A percentile compares a stretch with the other conserved stretches of the same genome.
These are phyloP conservation scores for Bufotes viridis DNA, from an alignment of 2,797 vertebrate species.

Conservation along the genomic window DNA sequence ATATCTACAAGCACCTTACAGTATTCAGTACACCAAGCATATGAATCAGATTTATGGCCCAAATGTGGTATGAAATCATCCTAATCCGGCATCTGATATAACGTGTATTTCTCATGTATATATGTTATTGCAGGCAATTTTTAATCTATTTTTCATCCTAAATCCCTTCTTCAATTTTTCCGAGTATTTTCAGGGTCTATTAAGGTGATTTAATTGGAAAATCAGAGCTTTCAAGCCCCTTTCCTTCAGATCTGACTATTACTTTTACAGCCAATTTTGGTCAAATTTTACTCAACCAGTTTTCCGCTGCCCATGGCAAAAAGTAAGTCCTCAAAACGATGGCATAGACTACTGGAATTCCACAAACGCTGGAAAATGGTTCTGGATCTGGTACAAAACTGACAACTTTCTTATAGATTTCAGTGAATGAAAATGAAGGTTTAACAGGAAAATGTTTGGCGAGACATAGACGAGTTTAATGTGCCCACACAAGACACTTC, in stretches of 20 bases:
- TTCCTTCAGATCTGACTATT: conserved; percentile 21
- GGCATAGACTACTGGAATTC: conserved; percentile 42
- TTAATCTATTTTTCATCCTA: not conserved
- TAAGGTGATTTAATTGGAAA: conserved; percentile 23
- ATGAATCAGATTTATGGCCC: too few relatives aligned
- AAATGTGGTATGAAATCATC: too few relatives aligned
- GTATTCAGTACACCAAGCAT: too few relatives aligned
- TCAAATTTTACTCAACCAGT: conserved; percentile 32
- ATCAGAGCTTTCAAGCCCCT: not conserved
- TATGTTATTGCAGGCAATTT: not conserved
- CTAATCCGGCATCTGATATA: too few relatives aligned
- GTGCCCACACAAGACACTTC: conserved; percentile 35
- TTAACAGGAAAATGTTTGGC: conserved; percentile 46
- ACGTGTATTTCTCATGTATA: too few relatives aligned
- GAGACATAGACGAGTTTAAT: conserved; percentile 42
- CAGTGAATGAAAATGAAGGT: conserved; percentile 60
- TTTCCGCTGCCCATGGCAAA: conserved; percentile 57
- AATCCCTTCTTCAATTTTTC: not conserved
- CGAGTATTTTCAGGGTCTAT: not conserved
- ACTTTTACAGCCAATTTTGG: conserved; percentile 42
- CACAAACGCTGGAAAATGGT: conserved; percentile 54
- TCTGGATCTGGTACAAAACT: conserved; percentile 45
- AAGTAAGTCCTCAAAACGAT: conserved; percentile 14
- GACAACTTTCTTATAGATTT: conserved; percentile 50
- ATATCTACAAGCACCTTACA: too few relatives aligned